Percentiles rank a stretch among this genome's conserved stretches.
phyloP scores from a whole-genome alignment of 1,140 invertebrate genomes.

The Drosophila lacteicornis region DNA sequence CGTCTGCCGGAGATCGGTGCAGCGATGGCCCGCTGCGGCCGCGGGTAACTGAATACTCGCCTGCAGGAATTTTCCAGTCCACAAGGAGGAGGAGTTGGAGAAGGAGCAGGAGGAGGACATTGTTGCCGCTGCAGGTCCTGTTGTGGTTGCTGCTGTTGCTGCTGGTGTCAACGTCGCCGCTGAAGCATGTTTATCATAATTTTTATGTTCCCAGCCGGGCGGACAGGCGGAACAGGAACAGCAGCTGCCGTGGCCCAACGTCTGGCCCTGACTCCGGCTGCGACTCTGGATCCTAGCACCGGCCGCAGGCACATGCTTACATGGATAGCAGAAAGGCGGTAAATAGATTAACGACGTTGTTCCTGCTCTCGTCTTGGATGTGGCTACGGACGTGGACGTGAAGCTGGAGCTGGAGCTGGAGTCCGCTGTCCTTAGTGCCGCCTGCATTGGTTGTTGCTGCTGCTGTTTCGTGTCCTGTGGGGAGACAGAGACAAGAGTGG shows the following conservation, averaged over 20 bases:
- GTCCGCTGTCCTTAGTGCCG: slow-evolving; percentile 39
- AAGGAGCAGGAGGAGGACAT: slow-evolving; percentile 22
- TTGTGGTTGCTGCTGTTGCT: slow-evolving; percentile 13
- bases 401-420: slow-evolving; percentile 29
- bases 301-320: slow-evolving; percentile 79
- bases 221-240: slow-evolving; percentile 36
- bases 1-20: slow-evolving; percentile 74
- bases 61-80: slow-evolving; percentile 65
- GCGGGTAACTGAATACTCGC: slow-evolving; percentile 64
- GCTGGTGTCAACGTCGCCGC: slow-evolving; percentile 57
- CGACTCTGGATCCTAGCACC: slow-evolving; percentile 19
- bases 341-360: slow-evolving; percentile 84
- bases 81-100: slow-evolving; percentile 5
- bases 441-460: slow-evolving; percentile 47
- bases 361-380: slow-evolving; percentile 73
- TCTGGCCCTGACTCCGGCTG: slow-evolving; percentile 22
- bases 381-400: slow-evolving; percentile 23
- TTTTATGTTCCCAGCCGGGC: slow-evolving; percentile 67
- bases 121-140: slow-evolving; percentile 35
- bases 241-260: slow-evolving; percentile 45
- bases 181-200: slow-evolving; percentile 81
- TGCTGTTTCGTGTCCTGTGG: slow-evolving; percentile 61
- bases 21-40: slow-evolving; percentile 43
- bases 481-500: slow-evolving; percentile 68
- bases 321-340: slow-evolving; percentile 83